These are phyloP conservation scores for Alsophila aescularia DNA, from an alignment of 2,888 invertebrate species.

Conservation along the genomic window DNA sequence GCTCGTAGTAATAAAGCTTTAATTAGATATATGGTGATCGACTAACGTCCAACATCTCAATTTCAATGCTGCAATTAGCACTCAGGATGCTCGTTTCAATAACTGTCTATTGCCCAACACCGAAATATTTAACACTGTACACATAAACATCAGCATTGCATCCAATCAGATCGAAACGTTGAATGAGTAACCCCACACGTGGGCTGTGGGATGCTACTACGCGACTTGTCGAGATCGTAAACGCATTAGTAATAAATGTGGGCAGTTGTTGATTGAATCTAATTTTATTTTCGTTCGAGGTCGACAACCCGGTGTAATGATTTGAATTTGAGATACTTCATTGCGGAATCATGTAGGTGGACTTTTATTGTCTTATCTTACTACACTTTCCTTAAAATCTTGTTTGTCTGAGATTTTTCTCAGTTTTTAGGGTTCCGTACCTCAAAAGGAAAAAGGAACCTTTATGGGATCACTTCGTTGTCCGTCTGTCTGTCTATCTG, in stretches of 20 bases:
- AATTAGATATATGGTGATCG: too few species aligned
- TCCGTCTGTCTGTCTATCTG: too few species aligned
- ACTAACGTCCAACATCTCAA: conserved; percentile 11
- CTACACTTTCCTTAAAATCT: conserved; percentile 24
- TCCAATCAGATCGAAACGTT: conserved; percentile 32
- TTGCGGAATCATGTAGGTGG: conserved; percentile 37
- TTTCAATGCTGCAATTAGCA: conserved; percentile 16
- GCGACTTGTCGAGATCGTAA: conserved; percentile 63
- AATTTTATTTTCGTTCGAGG: conserved; percentile 75
- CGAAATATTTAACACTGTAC: conserved; percentile 12
- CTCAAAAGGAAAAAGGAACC: too few species aligned
- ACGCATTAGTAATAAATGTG: conserved; percentile 72
- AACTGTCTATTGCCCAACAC: conserved; percentile 15
- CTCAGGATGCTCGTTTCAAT: conserved; percentile 18
- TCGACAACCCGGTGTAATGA: conserved; percentile 62
- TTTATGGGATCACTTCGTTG: too few species aligned
- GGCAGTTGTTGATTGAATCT: conserved; percentile 73
- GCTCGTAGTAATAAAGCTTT: too few species aligned
- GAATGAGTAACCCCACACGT: conserved; percentile 36
- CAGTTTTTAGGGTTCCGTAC: too few species aligned
- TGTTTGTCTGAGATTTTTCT: conserved; percentile 8
- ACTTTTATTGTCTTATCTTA: conserved; percentile 37
- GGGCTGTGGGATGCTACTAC: conserved; percentile 30
- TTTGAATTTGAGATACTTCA: conserved; percentile 32
- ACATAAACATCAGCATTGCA: conserved; percentile 23